Base-by-base conservation (phyloP, 2,797 vertebrate genomes). In the Amphiprion clarkii region DNA sequence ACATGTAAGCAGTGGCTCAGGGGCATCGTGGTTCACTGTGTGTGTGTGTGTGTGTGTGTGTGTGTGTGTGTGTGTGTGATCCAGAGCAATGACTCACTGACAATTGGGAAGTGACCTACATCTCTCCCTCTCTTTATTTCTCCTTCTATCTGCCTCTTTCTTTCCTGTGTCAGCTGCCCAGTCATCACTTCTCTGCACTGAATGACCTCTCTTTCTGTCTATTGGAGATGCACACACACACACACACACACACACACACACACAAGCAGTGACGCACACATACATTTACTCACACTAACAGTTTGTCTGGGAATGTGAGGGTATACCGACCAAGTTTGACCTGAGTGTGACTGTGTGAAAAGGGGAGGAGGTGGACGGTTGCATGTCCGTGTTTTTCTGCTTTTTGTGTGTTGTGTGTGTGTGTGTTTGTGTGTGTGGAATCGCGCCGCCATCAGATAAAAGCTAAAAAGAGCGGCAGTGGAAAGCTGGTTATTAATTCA, bases 51-150 rank as follows among this genome's bases (percentile, higher is more conserved):
- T 57, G 57, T 55, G 62, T 65, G 73, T 60, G 62, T 59, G 64
- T 40, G 69, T 53, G 46, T 33, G 56, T 69, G 65, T 59, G 27
- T 87, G 79, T 53, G 75, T 85, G 77, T 85, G 82, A 85, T 85
- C 83, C 85, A 88, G 80, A 64, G 90, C 86, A 86, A 63, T 93
- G 90, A 92, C 81, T 93, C 91, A 93, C 85, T 87, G 82, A 90
- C 89, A 87, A 90, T 87, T 90, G 90, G 91, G 91, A 90, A 88
- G 85, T 93, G 88, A 92, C 90, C 89, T 92, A 90, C 81, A 90
- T 91, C 88, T 87, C 82, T 79, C 81, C 72, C 84, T 71, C 74
- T 85, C 71, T 87, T 85, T 88, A 83, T 86, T 87, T 76, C 78
- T 84, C 78, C 81, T 78, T 81, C 82, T 88, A 87, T 88, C 88